Conservation (phyloP, 2,797 vertebrate genomes). For the Carcharodon carcharias region DNA sequence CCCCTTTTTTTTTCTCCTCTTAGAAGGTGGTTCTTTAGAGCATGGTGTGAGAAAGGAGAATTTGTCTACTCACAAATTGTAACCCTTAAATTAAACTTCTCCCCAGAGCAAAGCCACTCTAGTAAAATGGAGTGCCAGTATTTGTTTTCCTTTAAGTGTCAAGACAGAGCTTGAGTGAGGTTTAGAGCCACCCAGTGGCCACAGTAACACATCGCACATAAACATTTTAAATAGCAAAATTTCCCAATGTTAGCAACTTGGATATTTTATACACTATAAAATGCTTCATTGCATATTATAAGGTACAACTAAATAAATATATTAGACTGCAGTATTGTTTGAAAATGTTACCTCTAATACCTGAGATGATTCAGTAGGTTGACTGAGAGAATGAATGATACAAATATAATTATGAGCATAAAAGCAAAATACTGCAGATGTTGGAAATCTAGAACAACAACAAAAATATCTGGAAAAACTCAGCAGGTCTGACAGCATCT, state of each 20-base stretch:
- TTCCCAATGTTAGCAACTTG: neutral
- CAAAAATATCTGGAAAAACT: too few species aligned
- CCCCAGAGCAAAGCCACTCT: neutral
- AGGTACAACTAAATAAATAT: neutral
- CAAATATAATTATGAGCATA: neutral
- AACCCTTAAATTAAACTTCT: neutral
- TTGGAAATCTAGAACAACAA: too few species aligned
- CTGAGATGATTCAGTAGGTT: neutral
- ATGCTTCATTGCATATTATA: neutral
- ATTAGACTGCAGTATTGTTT: neutral
- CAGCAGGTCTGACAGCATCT: too few species aligned
- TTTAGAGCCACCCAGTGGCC: neutral
- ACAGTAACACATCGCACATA: neutral
- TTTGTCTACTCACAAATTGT: neutral
- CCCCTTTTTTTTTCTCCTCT: neutral
- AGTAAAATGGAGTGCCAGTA: neutral
- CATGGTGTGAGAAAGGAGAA: neutral
- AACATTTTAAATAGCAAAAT: neutral
- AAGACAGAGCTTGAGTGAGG: neutral
- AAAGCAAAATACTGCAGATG: too few species aligned
- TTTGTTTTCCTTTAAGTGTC: neutral
- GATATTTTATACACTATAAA: neutral
- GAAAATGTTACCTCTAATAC: neutral
- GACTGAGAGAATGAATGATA: neutral
- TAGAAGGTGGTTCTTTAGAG: neutral